phyloP scores from a whole-genome alignment of 2,113 vertebrate genomes.

The Dunckerocampus dactyliophorus region DNA sequence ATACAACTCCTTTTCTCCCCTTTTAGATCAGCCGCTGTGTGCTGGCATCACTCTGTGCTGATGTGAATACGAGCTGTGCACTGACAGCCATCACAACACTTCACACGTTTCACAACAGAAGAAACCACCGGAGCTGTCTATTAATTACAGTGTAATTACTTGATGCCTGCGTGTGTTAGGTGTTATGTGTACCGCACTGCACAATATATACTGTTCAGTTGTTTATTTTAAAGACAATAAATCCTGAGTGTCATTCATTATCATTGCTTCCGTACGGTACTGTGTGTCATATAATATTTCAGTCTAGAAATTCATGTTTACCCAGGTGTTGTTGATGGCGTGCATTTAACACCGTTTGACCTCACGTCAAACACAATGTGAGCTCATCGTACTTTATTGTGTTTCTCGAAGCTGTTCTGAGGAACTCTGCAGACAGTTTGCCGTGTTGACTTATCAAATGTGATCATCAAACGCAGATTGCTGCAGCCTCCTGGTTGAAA shows the following conservation, averaged over 20 bases:
- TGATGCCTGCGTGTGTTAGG: conserved; percentile 13
- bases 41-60: conserved; percentile 34
- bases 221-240: not conserved
- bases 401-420: conserved; percentile 26
- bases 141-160: conserved; percentile 52
- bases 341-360: conserved; percentile 39
- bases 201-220: conserved; percentile 7
- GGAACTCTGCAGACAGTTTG: conserved; percentile 28
- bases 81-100: conserved; percentile 60
- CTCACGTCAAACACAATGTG: conserved; percentile 30
- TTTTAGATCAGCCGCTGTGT: conserved; percentile 18
- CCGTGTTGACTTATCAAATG: conserved; percentile 16
- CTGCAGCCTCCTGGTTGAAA: conserved; percentile 8
- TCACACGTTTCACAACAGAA: conserved; percentile 50
- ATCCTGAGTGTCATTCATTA: conserved; percentile 7
- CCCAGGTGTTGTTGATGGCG: conserved; percentile 24
- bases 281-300: conserved; percentile 1
- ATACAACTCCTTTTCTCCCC: conserved; percentile 8
- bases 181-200: not conserved
- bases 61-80: conserved; percentile 4
- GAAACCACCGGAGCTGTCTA: conserved; percentile 21
- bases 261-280: not conserved
- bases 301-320: conserved; percentile 7
- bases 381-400: conserved; percentile 32
- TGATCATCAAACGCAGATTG: conserved; percentile 42